Evolutionary conservation across 1,140 invertebrate genomes (phyloP).

Genomic region (Neoseiulus cucumeris): DNA sequence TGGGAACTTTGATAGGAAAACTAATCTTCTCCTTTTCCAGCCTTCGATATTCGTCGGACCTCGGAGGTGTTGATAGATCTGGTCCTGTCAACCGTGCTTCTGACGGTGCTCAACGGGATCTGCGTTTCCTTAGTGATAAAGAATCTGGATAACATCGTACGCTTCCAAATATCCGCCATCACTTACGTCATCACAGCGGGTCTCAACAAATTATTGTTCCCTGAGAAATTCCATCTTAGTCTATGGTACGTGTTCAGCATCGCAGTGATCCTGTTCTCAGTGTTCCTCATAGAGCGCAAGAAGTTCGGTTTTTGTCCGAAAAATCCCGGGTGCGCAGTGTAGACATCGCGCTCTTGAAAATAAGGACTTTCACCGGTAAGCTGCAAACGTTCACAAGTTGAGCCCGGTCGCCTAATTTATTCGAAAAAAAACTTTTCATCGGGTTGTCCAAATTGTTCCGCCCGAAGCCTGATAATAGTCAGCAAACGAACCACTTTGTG

Average conservation of each 20-base stretch:
- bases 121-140: neutral
- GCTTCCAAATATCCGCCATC: neutral
- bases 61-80: neutral
- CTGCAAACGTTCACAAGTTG: no score
- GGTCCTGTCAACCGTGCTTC: neutral
- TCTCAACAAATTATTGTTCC: neutral
- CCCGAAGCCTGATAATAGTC: no score
- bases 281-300: neutral
- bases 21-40: neutral
- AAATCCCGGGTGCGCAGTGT: no score
- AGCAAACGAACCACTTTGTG: no score
- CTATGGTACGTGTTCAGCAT: neutral
- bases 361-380: no score
- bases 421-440: no score
- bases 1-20: no score
- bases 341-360: no score
- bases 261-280: neutral
- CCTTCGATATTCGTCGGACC: neutral
- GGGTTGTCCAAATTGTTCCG: no score
- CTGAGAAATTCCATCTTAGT: neutral
- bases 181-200: neutral
- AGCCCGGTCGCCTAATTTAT: no score
- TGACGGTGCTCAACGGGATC: neutral
- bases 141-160: slow-evolving; percentile 5
- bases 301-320: neutral